Evolutionary conservation across 1,140 invertebrate genomes (phyloP), one percentile per base, ranked within the genome.

Genomic region (Vanessa atalanta): DNA sequence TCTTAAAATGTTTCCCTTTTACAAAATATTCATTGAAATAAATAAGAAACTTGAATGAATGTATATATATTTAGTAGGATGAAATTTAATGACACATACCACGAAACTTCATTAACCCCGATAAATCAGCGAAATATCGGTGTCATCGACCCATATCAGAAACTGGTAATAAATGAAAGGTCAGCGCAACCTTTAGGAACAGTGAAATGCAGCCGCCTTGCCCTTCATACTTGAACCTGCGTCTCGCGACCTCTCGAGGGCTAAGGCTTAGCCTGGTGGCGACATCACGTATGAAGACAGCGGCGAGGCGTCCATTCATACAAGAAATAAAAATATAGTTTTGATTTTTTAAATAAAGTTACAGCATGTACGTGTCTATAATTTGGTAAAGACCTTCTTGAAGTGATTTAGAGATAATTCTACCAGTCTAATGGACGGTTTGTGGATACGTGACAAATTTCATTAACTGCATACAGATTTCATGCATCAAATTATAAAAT

Each of bases 161-260:
- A 75, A 70, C 67, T 72, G 70, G 70, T 68, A 55, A 51, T 75
- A 37, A 75, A 75, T 75, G 67, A 76, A 77, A 79, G 78, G 76
- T 70, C 72, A 73, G 48, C 73, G 71, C 74, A 74, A 78, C 80
- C 78, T 79, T 78, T 77, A 75, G 55, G 70, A 64, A 37, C 61
- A 53, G 66, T 64, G 43, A 63, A 71, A 72, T 78, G 79, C 37
- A 43, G 37, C 37, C 37, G 37, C 80, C 77, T 74, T 76, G 84
- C 84, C 83, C 86, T 85, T 86, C 84, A 84, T 80, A 81, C 84
- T 86, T 88, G 86, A 88, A 88, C 86, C 81, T 80, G 73, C 31
- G 47, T 47, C 72, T 51, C 48, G 50, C 68, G 77, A 80, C 77
- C 78, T 74, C 53, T 23, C 20, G 26, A 37, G 26, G 11, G 20